phyloP scores from a whole-genome alignment of 2,888 invertebrate species.

The Agriopis leucophaearia region DNA sequence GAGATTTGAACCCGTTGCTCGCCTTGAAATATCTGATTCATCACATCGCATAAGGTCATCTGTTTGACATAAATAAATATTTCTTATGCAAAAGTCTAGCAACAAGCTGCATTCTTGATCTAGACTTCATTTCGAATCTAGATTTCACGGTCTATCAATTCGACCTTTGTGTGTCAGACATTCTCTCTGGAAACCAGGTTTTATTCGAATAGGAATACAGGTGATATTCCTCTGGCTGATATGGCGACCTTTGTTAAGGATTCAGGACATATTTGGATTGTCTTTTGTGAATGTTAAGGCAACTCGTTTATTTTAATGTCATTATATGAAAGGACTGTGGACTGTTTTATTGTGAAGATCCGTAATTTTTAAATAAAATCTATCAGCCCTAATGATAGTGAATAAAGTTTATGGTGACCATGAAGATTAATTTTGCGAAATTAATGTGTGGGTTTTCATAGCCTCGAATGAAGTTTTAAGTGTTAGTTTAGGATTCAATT shows the following conservation, averaged over 20 bases:
- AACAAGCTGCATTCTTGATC: slow-evolving; percentile 32
- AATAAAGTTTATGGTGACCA: slow-evolving; percentile 9
- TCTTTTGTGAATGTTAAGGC: slow-evolving; percentile 24
- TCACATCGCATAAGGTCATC: slow-evolving; percentile 16
- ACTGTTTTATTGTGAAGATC: slow-evolving; percentile 14
- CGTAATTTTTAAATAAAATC: slow-evolving; percentile 19
- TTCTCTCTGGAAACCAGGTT: not conserved
- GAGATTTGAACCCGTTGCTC: not conserved
- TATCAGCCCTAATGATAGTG: slow-evolving; percentile 1
- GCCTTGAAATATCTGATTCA: slow-evolving; percentile 6
- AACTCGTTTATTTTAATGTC: slow-evolving; percentile 10
- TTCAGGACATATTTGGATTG: slow-evolving; percentile 25
- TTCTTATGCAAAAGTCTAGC: slow-evolving; percentile 22
- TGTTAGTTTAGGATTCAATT: too few relatives aligned
- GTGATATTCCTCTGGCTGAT: slow-evolving; percentile 7
- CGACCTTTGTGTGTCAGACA: slow-evolving; percentile 33
- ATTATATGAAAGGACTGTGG: slow-evolving; percentile 1
- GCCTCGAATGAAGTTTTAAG: not conserved
- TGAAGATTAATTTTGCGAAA: slow-evolving; percentile 10
- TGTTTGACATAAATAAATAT: slow-evolving; percentile 5
- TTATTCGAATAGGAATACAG: slow-evolving; percentile 1
- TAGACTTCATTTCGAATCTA: slow-evolving; percentile 40
- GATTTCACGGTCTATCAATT: slow-evolving; percentile 40
- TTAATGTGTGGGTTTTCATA: not conserved
- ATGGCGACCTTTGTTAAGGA: slow-evolving; percentile 25